Percentiles rank a stretch among this genome's conserved stretches.
Conservation (phyloP, 2,113 vertebrate genomes). For the Atlantisia rogersi region DNA sequence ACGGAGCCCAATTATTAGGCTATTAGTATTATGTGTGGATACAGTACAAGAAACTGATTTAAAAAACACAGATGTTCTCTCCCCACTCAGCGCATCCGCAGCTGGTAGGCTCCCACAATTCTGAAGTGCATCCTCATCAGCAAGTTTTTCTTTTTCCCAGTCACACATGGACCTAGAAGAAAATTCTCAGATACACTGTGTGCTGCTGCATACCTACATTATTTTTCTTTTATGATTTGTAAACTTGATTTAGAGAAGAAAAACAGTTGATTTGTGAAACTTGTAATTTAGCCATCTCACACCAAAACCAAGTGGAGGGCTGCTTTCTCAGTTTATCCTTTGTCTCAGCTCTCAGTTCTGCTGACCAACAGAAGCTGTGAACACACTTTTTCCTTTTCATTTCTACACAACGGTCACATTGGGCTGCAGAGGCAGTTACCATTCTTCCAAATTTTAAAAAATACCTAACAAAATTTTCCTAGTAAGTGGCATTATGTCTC, state of each 20-base stretch:
- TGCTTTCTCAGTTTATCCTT: neutral
- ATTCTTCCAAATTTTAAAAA: neutral
- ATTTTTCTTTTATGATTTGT: neutral
- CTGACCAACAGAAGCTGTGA: neutral
- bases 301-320: neutral
- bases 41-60: neutral
- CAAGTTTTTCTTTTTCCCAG: neutral
- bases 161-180: neutral
- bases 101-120: neutral
- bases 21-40: neutral
- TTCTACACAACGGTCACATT: neutral
- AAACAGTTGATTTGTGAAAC: constrained; percentile 16
- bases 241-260: constrained; percentile 30
- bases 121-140: neutral
- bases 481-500: neutral
- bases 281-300: neutral
- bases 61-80: neutral
- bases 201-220: neutral
- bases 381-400: neutral
- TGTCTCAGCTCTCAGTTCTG: neutral
- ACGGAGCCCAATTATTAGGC: no score
- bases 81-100: neutral
- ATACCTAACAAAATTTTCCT: neutral
- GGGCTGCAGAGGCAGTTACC: neutral
- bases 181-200: neutral